Evolutionary conservation across 1,140 invertebrate species (phyloP), one percentile per base, ranked within the genome.

Genomic region (Notospermus geniculatus): DNA sequence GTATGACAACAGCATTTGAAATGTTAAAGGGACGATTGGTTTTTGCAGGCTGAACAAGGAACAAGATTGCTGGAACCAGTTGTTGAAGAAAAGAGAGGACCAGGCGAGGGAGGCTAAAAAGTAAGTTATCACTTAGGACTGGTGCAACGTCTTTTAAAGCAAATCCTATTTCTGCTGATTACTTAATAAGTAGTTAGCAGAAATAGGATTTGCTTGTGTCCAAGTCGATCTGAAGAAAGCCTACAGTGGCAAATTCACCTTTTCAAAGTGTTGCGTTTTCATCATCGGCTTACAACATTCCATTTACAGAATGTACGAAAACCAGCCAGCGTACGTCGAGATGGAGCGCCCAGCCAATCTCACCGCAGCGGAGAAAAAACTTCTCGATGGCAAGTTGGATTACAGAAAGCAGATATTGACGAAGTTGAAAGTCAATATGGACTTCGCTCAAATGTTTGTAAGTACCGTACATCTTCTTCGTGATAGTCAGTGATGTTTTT

Each of bases 311-410:
- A 22, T 50, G n/a, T 22, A 5, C 9, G n/a, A 50, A 50, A 27
- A 19, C 4, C n/a, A n/a, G 25, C 5, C n/a, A 27, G 25, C n/a
- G n/a, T 19, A 22, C n/a, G n/a, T 50, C 9, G n/a, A 5, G 4
- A 19, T n/a, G n/a, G 46, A 50, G 46, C 46, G n/a, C 25, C 46
- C 46, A 22, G 4, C 46, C 46, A 50, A 5, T 9, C 46, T 50
- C 9, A 7, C 46, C n/a, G 4, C 4, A 50, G n/a, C n/a, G 46
- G n/a, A 50, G 46, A 50, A 50, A n/a, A 19, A 50, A n/a, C 5
- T 50, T 50, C 46, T 50, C 4, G 46, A 50, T 7, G n/a, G 46
- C n/a, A 50, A 50, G 25, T n/a, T n/a, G n/a, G 25, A 50, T 27
- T 50, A 22, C 9, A n/a, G n/a, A n/a, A 50, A 50, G n/a, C 5